phyloP scores from a whole-genome alignment of 2,113 vertebrate species.

The Tachycineta bicolor region DNA sequence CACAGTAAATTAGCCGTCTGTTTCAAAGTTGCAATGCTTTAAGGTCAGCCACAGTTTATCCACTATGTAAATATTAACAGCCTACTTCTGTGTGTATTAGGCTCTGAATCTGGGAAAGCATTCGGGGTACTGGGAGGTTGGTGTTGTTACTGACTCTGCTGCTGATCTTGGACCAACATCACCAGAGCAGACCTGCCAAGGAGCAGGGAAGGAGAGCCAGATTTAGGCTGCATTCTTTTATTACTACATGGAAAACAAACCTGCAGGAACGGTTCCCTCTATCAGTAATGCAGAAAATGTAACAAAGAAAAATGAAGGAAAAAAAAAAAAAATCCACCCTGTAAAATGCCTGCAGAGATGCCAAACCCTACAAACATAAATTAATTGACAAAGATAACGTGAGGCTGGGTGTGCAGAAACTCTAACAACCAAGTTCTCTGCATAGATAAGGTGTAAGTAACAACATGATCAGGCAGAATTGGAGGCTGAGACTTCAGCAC shows the following conservation, averaged over 20 bases:
- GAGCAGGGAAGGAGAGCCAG: conserved; percentile 17
- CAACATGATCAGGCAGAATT: neutral
- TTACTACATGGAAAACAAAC: conserved; percentile 59
- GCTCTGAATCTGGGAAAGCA: conserved; percentile 15
- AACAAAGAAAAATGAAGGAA: neutral
- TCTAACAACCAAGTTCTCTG: neutral
- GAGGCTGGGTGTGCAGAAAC: conserved; percentile 3
- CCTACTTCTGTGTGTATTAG: neutral
- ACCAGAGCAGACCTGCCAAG: conserved; percentile 48
- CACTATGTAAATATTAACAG: conserved; percentile 60
- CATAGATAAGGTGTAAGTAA: conserved; percentile 5
- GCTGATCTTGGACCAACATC: conserved; percentile 46
- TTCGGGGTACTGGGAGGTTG: conserved; percentile 31
- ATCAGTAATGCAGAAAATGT: neutral
- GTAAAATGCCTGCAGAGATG: neutral
- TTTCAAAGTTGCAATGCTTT: conserved; percentile 51
- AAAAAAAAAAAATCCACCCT: neutral
- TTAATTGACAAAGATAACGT: conserved; percentile 37
- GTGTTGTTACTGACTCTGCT: neutral
- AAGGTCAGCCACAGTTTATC: conserved; percentile 58
- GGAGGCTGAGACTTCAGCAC: neutral
- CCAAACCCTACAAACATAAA: conserved; percentile 34
- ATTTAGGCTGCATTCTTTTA: conserved; percentile 31
- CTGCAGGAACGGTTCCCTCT: conserved; percentile 24
- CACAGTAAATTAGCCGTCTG: conserved; percentile 18